A percentile compares a stretch with the other conserved stretches of the same genome.
These are phyloP conservation scores for Manacus vitellinus DNA, from an alignment of 2,113 vertebrate genomes.

Conservation along the genomic window DNA sequence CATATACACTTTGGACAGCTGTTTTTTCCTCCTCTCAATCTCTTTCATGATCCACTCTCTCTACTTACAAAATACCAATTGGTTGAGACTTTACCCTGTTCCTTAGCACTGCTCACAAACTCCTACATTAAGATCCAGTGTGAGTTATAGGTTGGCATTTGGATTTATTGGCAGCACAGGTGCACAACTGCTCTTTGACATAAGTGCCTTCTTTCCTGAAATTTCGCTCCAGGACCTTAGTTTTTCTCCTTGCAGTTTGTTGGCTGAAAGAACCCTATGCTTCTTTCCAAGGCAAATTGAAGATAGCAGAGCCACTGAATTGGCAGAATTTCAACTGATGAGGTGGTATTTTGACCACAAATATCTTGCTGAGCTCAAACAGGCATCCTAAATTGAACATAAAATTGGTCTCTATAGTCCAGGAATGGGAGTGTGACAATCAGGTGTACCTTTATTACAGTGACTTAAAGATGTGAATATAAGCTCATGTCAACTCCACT, in stretches of 20 bases:
- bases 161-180: neutral
- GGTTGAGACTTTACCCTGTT: neutral
- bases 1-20: neutral
- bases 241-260: neutral
- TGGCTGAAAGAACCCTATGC: neutral
- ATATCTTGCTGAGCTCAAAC: neutral
- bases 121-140: neutral
- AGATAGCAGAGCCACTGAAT: neutral
- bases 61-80: neutral
- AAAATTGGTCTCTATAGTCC: neutral
- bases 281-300: neutral
- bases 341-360: neutral
- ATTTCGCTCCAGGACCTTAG: neutral
- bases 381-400: neutral
- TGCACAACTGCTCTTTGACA: neutral
- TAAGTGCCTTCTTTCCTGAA: neutral
- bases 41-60: neutral
- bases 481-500: neutral
- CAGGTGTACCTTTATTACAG: neutral
- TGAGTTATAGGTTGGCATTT: neutral
- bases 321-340: neutral
- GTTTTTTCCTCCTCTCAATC: neutral
- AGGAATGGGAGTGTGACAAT: neutral
- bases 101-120: neutral
- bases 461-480: neutral